A percentile compares a stretch with the other conserved stretches of the same genome.
These are phyloP conservation scores for Eledona agricola DNA, from an alignment of 2,888 invertebrate species.

Conservation along the genomic window DNA sequence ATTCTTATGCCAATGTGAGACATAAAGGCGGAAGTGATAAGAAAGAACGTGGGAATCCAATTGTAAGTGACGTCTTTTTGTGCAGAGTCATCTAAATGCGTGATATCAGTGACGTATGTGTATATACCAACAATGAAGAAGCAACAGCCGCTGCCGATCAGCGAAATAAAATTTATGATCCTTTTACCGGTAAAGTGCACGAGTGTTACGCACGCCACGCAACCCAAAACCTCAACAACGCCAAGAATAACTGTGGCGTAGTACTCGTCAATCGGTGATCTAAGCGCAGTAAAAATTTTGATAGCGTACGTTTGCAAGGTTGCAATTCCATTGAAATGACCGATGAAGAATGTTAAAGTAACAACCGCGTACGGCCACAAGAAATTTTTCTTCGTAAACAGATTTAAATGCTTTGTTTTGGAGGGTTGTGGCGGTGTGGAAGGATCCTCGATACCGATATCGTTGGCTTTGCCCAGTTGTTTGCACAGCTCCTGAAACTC, in stretches of 20 bases:
- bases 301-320: slow-evolving; percentile 80
- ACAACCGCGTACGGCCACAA: slow-evolving; percentile 75
- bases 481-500: slow-evolving; percentile 66
- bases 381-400: slow-evolving; percentile 70
- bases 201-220: slow-evolving; percentile 70
- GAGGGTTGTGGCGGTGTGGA: slow-evolving; percentile 9
- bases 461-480: slow-evolving; percentile 41
- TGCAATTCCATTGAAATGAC: slow-evolving; percentile 79
- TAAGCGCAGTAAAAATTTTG: slow-evolving; percentile 74
- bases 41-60: slow-evolving; percentile 75
- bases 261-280: slow-evolving; percentile 79
- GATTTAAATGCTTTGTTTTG: slow-evolving; percentile 38
- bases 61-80: slow-evolving; percentile 31
- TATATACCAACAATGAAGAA: slow-evolving; percentile 71
- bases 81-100: slow-evolving; percentile 38
- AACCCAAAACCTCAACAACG: slow-evolving; percentile 73
- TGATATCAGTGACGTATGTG: slow-evolving; percentile 52
- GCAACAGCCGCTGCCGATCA: slow-evolving; percentile 72
- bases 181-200: slow-evolving; percentile 80
- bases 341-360: slow-evolving; percentile 73
- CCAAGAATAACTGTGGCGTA: slow-evolving; percentile 79
- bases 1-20: slow-evolving; percentile 75
- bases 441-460: slow-evolving; percentile 42
- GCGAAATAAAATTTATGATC: slow-evolving; percentile 72
- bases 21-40: slow-evolving; percentile 74